Evolutionary conservation across 2,797 vertebrate species (phyloP).

Genomic region (Cuniculus paca): DNA sequence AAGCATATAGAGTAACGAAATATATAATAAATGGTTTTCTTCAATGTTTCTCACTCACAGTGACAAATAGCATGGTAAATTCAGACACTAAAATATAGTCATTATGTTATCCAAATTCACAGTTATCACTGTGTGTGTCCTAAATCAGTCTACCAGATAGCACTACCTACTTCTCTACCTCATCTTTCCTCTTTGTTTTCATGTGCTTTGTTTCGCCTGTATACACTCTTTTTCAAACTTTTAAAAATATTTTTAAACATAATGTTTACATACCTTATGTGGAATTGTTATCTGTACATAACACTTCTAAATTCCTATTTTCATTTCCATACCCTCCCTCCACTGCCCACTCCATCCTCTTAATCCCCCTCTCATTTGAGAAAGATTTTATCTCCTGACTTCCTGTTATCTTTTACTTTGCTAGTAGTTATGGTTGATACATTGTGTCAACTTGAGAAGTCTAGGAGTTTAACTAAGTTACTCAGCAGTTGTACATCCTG

Average conservation of each 20-base stretch:
- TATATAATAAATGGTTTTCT: not conserved
- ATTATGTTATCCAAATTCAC: not conserved
- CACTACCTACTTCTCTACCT: not conserved
- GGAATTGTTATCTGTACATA: not conserved
- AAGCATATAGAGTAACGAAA: slow-evolving; percentile 8
- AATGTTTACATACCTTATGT: not conserved
- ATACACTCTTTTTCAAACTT: not conserved
- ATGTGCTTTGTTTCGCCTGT: not conserved
- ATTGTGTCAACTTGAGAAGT: no score
- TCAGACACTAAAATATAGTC: not conserved
- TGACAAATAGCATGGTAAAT: not conserved
- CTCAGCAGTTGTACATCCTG: no score
- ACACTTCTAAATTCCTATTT: not conserved
- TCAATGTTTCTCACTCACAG: not conserved
- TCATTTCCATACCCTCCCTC: not conserved
- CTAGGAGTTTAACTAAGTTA: no score
- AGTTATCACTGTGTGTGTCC: not conserved
- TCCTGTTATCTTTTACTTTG: not conserved
- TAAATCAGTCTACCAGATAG: not conserved
- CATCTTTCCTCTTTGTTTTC: not conserved
- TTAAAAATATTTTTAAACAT: not conserved
- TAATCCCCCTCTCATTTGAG: not conserved
- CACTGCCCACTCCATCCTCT: not conserved
- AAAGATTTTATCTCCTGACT: not conserved
- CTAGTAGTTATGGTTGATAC: not conserved